A percentile compares a stretch with the other conserved stretches of the same genome.
Evolutionary conservation across 2,797 vertebrate species (phyloP).

Genomic region (Cottoperca gobio): DNA sequence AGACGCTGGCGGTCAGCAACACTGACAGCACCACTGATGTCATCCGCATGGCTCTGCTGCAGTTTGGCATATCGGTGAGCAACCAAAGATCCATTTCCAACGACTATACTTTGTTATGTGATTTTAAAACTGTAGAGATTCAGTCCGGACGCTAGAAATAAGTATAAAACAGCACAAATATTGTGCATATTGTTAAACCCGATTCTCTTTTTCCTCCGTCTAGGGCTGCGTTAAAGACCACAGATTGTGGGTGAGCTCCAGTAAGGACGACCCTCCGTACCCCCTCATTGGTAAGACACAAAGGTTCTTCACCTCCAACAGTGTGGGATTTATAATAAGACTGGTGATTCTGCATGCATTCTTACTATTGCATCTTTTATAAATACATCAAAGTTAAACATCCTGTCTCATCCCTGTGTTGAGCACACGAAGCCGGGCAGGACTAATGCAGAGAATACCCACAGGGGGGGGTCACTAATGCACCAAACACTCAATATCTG

Average conservation of each 20-base stretch:
- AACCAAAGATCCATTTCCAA: neutral
- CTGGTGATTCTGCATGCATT: neutral
- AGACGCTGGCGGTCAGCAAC: slow-evolving; percentile 92
- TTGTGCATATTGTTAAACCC: neutral
- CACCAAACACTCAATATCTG: slow-evolving; percentile 51
- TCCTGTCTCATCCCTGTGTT: neutral
- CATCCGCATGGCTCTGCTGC: slow-evolving; percentile 90
- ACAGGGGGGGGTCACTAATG: neutral
- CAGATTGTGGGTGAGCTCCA: slow-evolving; percentile 95
- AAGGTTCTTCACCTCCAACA: neutral
- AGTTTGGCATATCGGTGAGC: slow-evolving; percentile 93
- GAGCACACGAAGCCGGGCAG: neutral
- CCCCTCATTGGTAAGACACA: slow-evolving; percentile 91
- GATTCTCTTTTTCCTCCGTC: neutral
- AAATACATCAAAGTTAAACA: neutral
- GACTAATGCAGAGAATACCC: neutral
- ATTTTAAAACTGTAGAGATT: too few relatives aligned
- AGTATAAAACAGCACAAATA: too few relatives aligned
- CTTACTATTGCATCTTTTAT: neutral
- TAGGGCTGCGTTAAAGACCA: slow-evolving; percentile 93
- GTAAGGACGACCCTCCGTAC: slow-evolving; percentile 93
- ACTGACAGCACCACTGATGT: slow-evolving; percentile 90
- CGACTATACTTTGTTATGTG: neutral
- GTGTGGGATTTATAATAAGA: neutral
- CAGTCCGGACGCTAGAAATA: too few relatives aligned